phyloP scores from a whole-genome alignment of 2,113 vertebrate genomes.

The Notechis scutatus region DNA sequence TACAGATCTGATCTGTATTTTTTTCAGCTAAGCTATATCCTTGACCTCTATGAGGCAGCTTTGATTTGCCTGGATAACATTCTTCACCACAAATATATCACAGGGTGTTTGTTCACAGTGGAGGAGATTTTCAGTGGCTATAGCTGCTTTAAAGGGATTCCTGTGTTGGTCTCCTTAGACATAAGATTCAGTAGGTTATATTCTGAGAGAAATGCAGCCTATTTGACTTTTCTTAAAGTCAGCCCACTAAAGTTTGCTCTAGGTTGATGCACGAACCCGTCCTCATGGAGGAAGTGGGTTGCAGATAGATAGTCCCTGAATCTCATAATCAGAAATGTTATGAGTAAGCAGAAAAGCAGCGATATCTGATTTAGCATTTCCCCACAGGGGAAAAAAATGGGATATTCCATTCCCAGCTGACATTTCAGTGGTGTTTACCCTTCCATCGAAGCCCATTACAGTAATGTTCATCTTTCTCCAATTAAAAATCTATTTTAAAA shows the following conservation, averaged over 20 bases:
- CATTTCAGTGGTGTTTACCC: background rate
- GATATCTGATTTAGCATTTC: background rate
- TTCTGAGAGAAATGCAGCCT: background rate
- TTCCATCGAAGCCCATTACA: background rate
- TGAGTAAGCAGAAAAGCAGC: background rate
- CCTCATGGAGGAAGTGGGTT: background rate
- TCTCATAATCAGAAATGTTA: background rate
- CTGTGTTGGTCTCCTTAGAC: background rate
- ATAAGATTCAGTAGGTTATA: background rate
- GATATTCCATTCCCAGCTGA: background rate
- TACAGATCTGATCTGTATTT: background rate
- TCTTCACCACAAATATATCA: background rate
- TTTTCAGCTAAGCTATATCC: background rate
- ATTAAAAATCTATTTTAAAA: background rate
- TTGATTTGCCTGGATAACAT: background rate
- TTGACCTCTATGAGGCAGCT: background rate
- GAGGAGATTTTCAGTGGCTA: background rate
- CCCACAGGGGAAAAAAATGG: background rate
- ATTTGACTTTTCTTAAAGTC: background rate
- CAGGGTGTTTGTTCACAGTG: background rate
- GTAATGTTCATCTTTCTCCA: background rate
- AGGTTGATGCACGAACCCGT: background rate
- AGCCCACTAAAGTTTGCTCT: background rate
- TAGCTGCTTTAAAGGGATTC: background rate
- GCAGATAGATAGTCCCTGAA: background rate